Percentiles rank a stretch among this genome's conserved stretches.
phyloP scores from a whole-genome alignment of 2,113 vertebrate genomes.

The Bambusicola thoracicus region DNA sequence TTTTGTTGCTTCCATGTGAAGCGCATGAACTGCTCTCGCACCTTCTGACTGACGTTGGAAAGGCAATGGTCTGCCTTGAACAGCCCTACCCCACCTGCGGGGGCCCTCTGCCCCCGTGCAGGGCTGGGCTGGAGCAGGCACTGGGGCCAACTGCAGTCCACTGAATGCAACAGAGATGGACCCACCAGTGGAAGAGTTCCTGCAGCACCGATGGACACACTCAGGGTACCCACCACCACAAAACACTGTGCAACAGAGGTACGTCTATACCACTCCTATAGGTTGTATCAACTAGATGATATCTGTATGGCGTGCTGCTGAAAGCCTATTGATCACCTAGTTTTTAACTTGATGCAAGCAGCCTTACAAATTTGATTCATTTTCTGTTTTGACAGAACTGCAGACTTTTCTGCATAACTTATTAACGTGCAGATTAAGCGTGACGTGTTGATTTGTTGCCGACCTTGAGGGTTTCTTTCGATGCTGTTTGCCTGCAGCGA shows the following conservation, averaged over 20 bases:
- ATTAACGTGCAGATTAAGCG: constrained; percentile 36
- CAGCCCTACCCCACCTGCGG: no score
- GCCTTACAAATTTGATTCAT: background rate
- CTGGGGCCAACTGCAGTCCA: background rate
- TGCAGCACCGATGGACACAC: background rate
- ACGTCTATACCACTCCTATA: background rate
- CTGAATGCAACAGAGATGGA: background rate
- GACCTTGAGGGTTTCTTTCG: constrained; percentile 41
- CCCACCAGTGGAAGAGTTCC: background rate
- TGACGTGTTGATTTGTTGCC: constrained; percentile 18
- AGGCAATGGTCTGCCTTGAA: no score
- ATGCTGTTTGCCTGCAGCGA: constrained; percentile 19
- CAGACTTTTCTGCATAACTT: constrained; percentile 41
- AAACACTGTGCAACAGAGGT: background rate
- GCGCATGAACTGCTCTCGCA: background rate
- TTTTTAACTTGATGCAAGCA: background rate
- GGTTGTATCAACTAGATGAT: background rate
- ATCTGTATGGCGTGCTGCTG: background rate
- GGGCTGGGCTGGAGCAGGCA: background rate
- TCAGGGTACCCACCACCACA: accelerated
- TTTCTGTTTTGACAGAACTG: constrained; percentile 29
- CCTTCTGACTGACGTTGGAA: background rate
- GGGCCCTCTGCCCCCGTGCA: no score
- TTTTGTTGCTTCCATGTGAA: accelerated
- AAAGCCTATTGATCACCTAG: background rate